Percentiles rank a stretch among this genome's conserved stretches.
Conservation (phyloP, 2,797 vertebrate species). For the Sebastiscus albofasciatus region DNA sequence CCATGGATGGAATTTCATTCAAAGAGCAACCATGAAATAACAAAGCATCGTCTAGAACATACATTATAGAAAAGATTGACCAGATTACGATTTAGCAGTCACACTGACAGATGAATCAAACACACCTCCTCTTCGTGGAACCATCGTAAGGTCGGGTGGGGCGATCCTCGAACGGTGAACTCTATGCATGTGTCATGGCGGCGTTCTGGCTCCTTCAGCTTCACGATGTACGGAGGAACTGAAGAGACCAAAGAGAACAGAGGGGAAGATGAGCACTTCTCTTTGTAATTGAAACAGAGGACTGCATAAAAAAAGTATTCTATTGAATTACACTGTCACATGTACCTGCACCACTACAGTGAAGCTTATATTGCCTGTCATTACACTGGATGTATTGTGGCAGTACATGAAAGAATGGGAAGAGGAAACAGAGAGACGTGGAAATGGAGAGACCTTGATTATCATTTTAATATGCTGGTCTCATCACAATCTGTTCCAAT, state of each 20-base stretch:
- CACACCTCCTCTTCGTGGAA: slow-evolving; percentile 83
- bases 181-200: slow-evolving; percentile 94
- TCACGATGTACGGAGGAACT: slow-evolving; percentile 92
- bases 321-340: background rate
- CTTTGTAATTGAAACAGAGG: background rate
- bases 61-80: background rate
- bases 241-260: background rate
- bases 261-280: background rate
- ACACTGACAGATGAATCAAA: background rate
- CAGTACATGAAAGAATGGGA: slow-evolving; percentile 82
- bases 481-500: slow-evolving; percentile 49
- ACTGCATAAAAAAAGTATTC: background rate
- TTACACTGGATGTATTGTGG: background rate
- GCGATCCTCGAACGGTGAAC: slow-evolving; percentile 92
- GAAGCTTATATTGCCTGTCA: background rate
- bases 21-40: background rate
- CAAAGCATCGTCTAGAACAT: background rate
- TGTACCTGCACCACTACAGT: background rate
- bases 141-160: slow-evolving; percentile 90
- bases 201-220: slow-evolving; percentile 89
- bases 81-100: background rate
- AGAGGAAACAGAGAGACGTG: background rate
- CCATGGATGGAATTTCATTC: background rate
- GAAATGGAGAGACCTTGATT: background rate
- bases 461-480: slow-evolving; percentile 36